Percentiles rank a stretch among this genome's conserved stretches.
Conservation (phyloP, 2,797 vertebrate genomes). For the Sebastes dallii region DNA sequence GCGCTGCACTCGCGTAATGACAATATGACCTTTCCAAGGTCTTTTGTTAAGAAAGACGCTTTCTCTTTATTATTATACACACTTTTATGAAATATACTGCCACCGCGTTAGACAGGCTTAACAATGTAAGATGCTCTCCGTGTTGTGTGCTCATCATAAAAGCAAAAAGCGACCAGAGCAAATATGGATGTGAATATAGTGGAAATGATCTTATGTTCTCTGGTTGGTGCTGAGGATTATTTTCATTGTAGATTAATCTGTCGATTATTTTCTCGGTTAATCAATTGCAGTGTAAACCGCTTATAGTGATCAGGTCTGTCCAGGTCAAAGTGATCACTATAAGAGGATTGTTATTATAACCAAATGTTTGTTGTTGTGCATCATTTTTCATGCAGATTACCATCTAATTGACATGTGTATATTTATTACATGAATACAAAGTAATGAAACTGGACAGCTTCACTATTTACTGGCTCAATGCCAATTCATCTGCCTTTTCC, state of each 20-base stretch:
- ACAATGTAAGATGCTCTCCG: neutral
- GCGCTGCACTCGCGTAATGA: neutral
- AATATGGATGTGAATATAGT: neutral
- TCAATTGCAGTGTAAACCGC: too few relatives aligned
- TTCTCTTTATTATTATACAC: neutral
- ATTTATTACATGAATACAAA: too few relatives aligned
- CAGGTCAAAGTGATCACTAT: too few relatives aligned
- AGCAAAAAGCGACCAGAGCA: neutral
- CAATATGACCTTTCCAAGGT: constrained; percentile 18
- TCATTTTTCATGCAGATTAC: too few relatives aligned
- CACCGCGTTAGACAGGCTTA: neutral
- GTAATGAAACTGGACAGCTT: too few relatives aligned
- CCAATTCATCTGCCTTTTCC: too few relatives aligned
- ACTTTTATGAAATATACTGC: neutral
- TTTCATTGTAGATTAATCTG: too few relatives aligned
- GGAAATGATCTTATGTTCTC: neutral
- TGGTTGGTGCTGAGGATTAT: neutral
- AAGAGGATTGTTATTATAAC: fast-evolving
- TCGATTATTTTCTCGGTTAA: too few relatives aligned
- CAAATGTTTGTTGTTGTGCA: too few relatives aligned
- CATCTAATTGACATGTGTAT: too few relatives aligned
- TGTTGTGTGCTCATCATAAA: neutral
- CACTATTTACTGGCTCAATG: too few relatives aligned
- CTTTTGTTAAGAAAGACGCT: neutral
- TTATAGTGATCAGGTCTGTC: fast-evolving